Evolutionary conservation across 2,888 invertebrate species (phyloP).

Genomic region (Volucella inflata): DNA sequence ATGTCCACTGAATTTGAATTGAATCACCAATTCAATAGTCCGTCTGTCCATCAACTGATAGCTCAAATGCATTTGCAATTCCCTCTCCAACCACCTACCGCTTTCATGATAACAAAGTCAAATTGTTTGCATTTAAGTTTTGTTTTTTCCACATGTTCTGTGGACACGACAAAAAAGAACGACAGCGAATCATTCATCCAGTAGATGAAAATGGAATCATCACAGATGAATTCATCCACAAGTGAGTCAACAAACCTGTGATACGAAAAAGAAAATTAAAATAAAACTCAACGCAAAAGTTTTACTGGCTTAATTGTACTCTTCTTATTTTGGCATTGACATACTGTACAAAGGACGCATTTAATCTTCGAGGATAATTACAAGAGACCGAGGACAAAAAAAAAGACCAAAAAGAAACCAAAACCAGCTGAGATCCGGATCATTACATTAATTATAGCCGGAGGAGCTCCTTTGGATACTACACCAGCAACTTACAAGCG

Average conservation of each 20-base stretch:
- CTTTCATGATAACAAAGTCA: slow-evolving; percentile 25
- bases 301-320: slow-evolving; percentile 10
- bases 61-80: slow-evolving; percentile 54
- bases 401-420: slow-evolving; percentile 26
- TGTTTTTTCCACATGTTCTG: slow-evolving; percentile 19
- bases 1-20: slow-evolving; percentile 69
- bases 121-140: slow-evolving; percentile 43
- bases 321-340: slow-evolving; percentile 10
- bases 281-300: background rate
- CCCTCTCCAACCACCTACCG: background rate
- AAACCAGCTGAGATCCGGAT: slow-evolving; percentile 51
- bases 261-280: background rate
- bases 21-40: slow-evolving; percentile 59
- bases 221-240: slow-evolving; percentile 20
- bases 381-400: background rate
- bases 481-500: slow-evolving; percentile 33
- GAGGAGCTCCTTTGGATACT: slow-evolving; percentile 32
- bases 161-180: slow-evolving; percentile 19
- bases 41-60: slow-evolving; percentile 62
- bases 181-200: slow-evolving; percentile 29
- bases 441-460: slow-evolving; percentile 68
- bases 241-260: background rate
- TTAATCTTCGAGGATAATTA: slow-evolving; percentile 50
- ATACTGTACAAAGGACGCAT: slow-evolving; percentile 20
- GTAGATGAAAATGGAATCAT: slow-evolving; percentile 6